Evolutionary conservation across 1,140 invertebrate genomes (phyloP), one percentile per base, ranked within the genome.

Genomic region (Bradysia coprophila): DNA sequence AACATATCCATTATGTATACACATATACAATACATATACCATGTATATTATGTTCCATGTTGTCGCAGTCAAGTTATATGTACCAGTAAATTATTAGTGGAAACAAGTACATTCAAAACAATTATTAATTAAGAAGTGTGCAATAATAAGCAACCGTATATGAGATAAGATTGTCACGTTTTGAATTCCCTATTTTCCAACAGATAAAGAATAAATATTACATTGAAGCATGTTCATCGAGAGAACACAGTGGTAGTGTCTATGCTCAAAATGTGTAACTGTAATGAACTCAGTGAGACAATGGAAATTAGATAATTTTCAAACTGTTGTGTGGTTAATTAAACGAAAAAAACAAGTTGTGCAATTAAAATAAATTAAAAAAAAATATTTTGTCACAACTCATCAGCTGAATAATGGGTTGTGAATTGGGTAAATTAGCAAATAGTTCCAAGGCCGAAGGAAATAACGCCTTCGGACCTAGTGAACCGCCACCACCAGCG

Each of bases 381-480:
- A 34, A 34, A 11, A 34, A 13, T 4, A 4, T 34, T 5, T 34
- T 34, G n/a, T 5, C 4, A 4, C 3, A 34, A 5, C 32, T 13
- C 4, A 5, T 34, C 4, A 5, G 4, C 11, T 22, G 21, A 3
- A 28, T n/a, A 36, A 83, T 85, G 80, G 81, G 81, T 48, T 85
- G 81, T 61, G 75, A 82, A 60, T 64, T 83, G 47, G 74, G 78
- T 32, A 85, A 82, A 59, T 59, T 82, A 49, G 76, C 75, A 19
- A 62, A 54, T 37, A 42, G 40, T 22, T 11, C 32, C 15, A 21
- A 37, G 1, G 16, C 32, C 11, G 49, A 45, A 28, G 41, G 45
- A 21, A 46, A 15, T 22, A 45, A 42, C 39, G 40, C 20, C 4
- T 22, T 38, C 3, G 34, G 42, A 13, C 42, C 42, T 4, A 45